A percentile compares a stretch with the other conserved stretches of the same genome.
Evolutionary conservation across 1,140 invertebrate species (phyloP).

Genomic region (Aphaenogaster ashmeadi): DNA sequence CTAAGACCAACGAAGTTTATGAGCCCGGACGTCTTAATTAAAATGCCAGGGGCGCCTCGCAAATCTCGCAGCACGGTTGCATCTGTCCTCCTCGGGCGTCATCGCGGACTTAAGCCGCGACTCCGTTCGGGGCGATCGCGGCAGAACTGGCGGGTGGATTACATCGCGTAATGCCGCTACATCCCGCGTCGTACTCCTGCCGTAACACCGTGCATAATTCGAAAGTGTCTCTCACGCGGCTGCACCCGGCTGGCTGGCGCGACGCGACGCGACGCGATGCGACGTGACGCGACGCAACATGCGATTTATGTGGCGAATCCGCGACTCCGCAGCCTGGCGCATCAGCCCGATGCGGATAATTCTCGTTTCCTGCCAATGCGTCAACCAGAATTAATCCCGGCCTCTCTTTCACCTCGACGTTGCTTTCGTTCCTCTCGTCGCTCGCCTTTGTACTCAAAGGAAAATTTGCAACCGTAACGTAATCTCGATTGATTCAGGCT

Average conservation of each 20-base stretch:
- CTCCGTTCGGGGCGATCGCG: slow-evolving; percentile 5
- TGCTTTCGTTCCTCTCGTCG: neutral
- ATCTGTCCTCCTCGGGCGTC: slow-evolving; percentile 19
- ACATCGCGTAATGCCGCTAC: slow-evolving; percentile 32
- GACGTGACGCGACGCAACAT: neutral
- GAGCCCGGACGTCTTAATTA: slow-evolving; percentile 50
- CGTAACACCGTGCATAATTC: slow-evolving; percentile 40
- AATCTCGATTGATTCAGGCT: neutral
- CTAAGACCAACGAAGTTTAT: slow-evolving; percentile 22
- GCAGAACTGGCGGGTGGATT: slow-evolving; percentile 28
- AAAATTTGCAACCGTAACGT: neutral
- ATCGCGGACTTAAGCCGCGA: slow-evolving; percentile 37
- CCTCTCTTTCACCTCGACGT: neutral
- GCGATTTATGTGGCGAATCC: slow-evolving; percentile 70
- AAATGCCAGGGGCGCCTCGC: slow-evolving; percentile 37
- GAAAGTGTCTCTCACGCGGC: slow-evolving; percentile 48
- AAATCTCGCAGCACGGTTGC: slow-evolving; percentile 49
- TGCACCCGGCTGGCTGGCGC: slow-evolving; percentile 20
- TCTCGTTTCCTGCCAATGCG: slow-evolving; percentile 10
- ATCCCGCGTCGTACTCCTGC: neutral
- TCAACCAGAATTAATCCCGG: slow-evolving; percentile 50
- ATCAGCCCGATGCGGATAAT: slow-evolving; percentile 17
- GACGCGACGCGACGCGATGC: neutral
- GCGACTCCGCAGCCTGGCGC: slow-evolving; percentile 31
- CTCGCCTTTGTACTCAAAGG: neutral